Percentiles rank a stretch among this genome's conserved stretches.
Evolutionary conservation across 2,888 invertebrate genomes (phyloP).

Genomic region (Coenonympha glycerion): DNA sequence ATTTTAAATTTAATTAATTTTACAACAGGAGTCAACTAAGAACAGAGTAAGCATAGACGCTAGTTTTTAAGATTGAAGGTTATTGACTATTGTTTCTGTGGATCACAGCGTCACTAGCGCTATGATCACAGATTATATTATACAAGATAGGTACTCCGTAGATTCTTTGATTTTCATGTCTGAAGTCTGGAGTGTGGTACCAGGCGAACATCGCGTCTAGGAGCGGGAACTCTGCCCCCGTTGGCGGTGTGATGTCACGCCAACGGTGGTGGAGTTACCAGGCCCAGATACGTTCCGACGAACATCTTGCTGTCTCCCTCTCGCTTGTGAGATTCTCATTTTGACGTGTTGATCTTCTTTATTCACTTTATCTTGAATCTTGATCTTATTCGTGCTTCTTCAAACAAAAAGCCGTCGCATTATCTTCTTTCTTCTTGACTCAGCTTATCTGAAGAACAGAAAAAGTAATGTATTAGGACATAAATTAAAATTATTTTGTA

Average conservation of each 20-base stretch:
- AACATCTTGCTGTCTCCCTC: not conserved
- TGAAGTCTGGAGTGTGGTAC: not conserved
- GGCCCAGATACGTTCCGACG: conserved; percentile 67
- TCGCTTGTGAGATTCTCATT: not conserved
- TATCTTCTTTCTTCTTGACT: not conserved
- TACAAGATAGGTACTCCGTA: not conserved
- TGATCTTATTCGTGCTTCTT: not conserved
- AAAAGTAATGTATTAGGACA: too few relatives aligned
- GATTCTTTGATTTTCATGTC: not conserved
- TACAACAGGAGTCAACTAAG: too few relatives aligned
- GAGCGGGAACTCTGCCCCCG: conserved; percentile 86
- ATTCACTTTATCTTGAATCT: too few relatives aligned
- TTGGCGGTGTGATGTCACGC: conserved; percentile 78
- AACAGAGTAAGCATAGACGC: too few relatives aligned
- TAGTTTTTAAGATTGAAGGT: too few relatives aligned
- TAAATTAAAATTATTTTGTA: too few relatives aligned
- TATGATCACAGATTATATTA: too few relatives aligned
- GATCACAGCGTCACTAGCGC: too few relatives aligned
- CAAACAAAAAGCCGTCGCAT: too few relatives aligned
- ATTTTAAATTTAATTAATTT: too few relatives aligned
- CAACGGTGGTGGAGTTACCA: conserved; percentile 93
- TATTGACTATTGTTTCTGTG: too few relatives aligned
- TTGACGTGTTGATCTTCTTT: not conserved
- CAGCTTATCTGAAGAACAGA: too few relatives aligned
- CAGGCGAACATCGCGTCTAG: conserved; percentile 72